phyloP scores from a whole-genome alignment of 2,113 vertebrate genomes.

The Glareola pratincola region DNA sequence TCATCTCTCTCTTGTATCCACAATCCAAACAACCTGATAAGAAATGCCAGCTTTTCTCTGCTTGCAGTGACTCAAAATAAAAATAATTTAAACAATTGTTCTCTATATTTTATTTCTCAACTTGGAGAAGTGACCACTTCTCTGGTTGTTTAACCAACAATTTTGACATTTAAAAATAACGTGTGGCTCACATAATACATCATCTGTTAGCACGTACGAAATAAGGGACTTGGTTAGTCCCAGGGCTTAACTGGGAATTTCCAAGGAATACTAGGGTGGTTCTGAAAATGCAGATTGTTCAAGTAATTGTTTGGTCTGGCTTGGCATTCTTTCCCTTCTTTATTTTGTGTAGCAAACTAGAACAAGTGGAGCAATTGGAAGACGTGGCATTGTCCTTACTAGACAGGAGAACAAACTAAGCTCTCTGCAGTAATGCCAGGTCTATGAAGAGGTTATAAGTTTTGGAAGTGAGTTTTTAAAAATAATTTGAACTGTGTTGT shows the following conservation, averaged over 20 bases:
- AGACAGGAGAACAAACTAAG: neutral
- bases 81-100: neutral
- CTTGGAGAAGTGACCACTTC: neutral
- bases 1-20: neutral
- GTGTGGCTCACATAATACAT: neutral
- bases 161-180: neutral
- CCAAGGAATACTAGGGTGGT: neutral
- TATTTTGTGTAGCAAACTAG: neutral
- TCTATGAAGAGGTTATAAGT: neutral
- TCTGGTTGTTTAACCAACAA: neutral
- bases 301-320: neutral
- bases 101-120: neutral
- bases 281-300: neutral
- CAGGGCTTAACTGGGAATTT: neutral
- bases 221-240: neutral
- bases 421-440: neutral
- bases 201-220: neutral
- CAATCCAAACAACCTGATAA: neutral
- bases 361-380: neutral
- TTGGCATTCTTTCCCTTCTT: neutral
- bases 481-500: neutral
- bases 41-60: neutral
- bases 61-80: neutral
- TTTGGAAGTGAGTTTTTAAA: neutral
- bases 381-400: neutral